phyloP scores from a whole-genome alignment of 2,113 vertebrate genomes.

The Morone chrysops region DNA sequence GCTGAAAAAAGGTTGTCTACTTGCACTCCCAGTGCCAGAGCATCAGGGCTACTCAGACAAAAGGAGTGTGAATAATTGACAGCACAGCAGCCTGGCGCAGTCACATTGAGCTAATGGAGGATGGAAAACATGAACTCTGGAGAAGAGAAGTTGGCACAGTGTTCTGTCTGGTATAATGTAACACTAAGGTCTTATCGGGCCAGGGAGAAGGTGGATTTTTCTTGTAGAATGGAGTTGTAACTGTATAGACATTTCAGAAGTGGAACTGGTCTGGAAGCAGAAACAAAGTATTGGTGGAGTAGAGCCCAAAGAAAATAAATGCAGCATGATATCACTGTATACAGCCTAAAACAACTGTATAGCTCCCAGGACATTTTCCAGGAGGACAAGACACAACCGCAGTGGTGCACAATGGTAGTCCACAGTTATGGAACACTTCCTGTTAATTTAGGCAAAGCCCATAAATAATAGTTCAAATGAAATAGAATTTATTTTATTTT shows the following conservation, averaged over 20 bases:
- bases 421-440: too few relatives aligned
- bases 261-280: background rate
- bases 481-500: too few relatives aligned
- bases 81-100: slow-evolving; percentile 46
- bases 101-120: slow-evolving; percentile 66
- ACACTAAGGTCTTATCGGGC: slow-evolving; percentile 27
- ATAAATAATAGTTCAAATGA: too few relatives aligned
- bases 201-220: background rate
- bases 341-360: too few relatives aligned
- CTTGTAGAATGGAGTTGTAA: background rate
- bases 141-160: background rate
- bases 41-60: slow-evolving; percentile 55
- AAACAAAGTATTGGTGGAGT: background rate
- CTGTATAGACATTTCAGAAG: background rate
- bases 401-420: too few relatives aligned
- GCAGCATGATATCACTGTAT: background rate
- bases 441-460: too few relatives aligned
- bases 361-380: too few relatives aligned
- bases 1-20: slow-evolving; percentile 50
- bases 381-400: too few relatives aligned
- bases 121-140: slow-evolving; percentile 56
- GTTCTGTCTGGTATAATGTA: slow-evolving; percentile 30
- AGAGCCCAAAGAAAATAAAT: background rate
- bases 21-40: slow-evolving; percentile 27
- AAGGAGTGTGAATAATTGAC: slow-evolving; percentile 77